Evolutionary conservation across 1,140 invertebrate genomes (phyloP), one percentile per base, ranked within the genome.

Genomic region (Lepidurus arcticus): DNA sequence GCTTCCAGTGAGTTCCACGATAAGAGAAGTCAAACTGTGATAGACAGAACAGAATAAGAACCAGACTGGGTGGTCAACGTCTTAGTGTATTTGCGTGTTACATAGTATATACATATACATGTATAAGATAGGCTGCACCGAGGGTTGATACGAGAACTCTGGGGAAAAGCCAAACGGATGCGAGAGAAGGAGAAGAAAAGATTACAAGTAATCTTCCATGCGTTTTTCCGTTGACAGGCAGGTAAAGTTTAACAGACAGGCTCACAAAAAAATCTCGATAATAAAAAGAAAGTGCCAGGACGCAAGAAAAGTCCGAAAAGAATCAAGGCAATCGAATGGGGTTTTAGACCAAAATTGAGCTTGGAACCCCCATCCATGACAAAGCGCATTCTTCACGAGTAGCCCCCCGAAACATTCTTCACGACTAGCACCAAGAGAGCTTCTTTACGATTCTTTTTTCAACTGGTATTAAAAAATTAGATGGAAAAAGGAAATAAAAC

Each of bases 41-140:
- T 34, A 3, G 34, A 34, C 34, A 34, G 34, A 34, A 65, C 21
- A 65, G 13, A 9, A 65, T 21, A 65, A 65, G 16, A 65, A 13
- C 45, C 53, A 65, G 21, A 65, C 53, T 65, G 21, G 53, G 53
- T 65, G 53, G 53, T 16, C 53, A 65, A 65, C 21, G 53, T 65
- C 21, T 65, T 13, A 7, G 9, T 65, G 8, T 65, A 21, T 65
- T n/a, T 65, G 8, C n/a, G 53, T 65, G 53, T 65, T 65, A 65
- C n/a, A 65, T 65, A 65, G 53, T 65, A n/a, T 21, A 21, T 13
- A 1, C 21, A 7, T 65, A 21, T 1, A 21, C 21, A 65, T 0
- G 53, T 65, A 21, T 65, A n/a, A 65, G 16, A 65, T 65, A 65
- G 21, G 53, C 53, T 65, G 53, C 53, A 13, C 16, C 13, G 53